Base-by-base conservation (phyloP, 2,888 invertebrate species). In the Agriopis aurantiaria region DNA sequence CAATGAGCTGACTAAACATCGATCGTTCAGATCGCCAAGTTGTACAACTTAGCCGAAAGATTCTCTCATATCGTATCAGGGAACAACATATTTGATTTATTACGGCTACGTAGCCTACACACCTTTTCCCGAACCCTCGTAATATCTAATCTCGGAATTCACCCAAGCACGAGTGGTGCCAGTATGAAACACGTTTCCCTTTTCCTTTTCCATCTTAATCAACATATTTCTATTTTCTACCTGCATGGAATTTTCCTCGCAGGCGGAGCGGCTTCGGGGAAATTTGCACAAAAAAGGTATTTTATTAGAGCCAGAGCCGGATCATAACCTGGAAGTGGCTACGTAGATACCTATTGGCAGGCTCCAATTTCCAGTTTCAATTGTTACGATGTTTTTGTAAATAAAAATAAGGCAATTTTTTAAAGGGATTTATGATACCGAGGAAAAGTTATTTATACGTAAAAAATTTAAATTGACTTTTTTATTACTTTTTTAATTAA, bases 261-360 rank as follows among this genome's bases (percentile, higher is more conserved):
- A 73, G 73, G 77, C 65, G 40, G 40, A 40, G 33, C 55, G 79
- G 76, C 67, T 77, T 81, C 78, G 79, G 68, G 80, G 78, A 78
- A 80, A 80, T 84, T 84, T 78, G 79, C 76, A 75, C 77, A 80
- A 81, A 83, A 82, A 84, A 82, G 77, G 75, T 80, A 81, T 81
- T 82, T 83, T 79, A 75, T 73, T 68, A 72, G 74, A 80, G 77
- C 74, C 80, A 74, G 75, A 77, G 55, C 53, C 65, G 80, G 80
- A 80, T 81, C 81, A 78, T 82, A 80, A 77, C 75, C 78, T 77
- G 75, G 70, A 70, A 75, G 66, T 69, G 77, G 76, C 40, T 43
- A 33, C 43, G 61, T 57, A 55, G 45, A 62, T 45, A 51, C 57
- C 10, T 33, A 57, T 43, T 41, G 40, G 17, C 46, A 66, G 66